Conservation (phyloP, 2,888 invertebrate genomes). For the Dendrolimus pini region DNA sequence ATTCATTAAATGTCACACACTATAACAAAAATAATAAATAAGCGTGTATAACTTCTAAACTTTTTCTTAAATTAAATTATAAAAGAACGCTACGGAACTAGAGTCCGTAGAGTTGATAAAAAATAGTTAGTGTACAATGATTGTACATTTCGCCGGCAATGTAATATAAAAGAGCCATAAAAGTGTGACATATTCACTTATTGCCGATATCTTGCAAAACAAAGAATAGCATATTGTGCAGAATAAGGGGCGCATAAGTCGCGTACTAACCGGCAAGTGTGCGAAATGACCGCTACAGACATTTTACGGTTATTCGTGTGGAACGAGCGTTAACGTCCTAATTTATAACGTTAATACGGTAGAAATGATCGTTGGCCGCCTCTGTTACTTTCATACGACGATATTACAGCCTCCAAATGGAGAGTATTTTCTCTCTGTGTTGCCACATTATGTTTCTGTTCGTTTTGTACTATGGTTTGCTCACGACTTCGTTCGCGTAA, state of each 20-base stretch:
- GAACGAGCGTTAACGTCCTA: conserved; percentile 61
- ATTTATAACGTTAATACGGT: conserved; percentile 73
- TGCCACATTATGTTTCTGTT: not conserved
- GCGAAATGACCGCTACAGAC: conserved; percentile 49
- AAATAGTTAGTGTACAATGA: too few relatives aligned
- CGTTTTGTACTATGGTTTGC: not conserved
- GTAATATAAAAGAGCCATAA: too few relatives aligned
- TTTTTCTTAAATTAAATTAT: too few relatives aligned
- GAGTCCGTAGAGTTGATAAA: too few relatives aligned
- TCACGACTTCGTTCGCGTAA: too few relatives aligned
- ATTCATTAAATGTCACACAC: too few relatives aligned
- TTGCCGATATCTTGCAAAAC: conserved; percentile 28
- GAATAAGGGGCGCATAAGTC: conserved; percentile 38
- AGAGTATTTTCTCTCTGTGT: not conserved
- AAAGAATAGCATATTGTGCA: conserved; percentile 31
- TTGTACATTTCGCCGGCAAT: too few relatives aligned
- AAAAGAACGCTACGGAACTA: too few relatives aligned
- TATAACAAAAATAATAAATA: too few relatives aligned
- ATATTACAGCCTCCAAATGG: conserved; percentile 1
- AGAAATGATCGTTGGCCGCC: conserved; percentile 42
- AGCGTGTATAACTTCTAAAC: too few relatives aligned
- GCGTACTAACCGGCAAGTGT: conserved; percentile 44
- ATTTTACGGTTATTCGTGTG: conserved; percentile 71
- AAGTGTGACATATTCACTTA: conserved; percentile 6
- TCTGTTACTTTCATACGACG: conserved; percentile 9